phyloP scores from a whole-genome alignment of 92 coral and sea anemone species.

The Micromussa lordhowensis region DNA sequence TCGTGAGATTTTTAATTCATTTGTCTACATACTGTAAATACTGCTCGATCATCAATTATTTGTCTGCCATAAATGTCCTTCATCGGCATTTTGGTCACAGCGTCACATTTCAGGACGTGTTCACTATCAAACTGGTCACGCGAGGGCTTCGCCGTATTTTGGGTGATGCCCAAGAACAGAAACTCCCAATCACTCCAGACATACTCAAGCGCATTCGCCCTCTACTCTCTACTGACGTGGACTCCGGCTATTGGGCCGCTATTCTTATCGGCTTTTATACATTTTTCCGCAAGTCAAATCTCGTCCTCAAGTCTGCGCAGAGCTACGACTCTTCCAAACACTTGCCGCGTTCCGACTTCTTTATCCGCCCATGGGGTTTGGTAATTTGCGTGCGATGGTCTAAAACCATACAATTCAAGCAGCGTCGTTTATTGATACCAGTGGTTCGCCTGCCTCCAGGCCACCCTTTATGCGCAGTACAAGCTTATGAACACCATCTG shows the following conservation, averaged over 20 bases:
- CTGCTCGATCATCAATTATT: constrained; percentile 10
- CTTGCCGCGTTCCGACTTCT: no score
- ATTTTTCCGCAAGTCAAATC: constrained; percentile 20
- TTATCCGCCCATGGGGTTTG: neutral
- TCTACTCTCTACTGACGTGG: neutral
- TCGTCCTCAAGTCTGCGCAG: constrained; percentile 1
- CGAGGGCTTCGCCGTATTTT: constrained; percentile 1
- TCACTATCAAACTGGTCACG: constrained; percentile 9
- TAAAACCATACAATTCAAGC: constrained; percentile 11
- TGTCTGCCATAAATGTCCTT: constrained; percentile 30
- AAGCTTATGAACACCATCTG: no score
- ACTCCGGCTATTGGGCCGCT: constrained; percentile 24
- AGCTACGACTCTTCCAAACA: neutral
- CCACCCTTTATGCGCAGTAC: no score
- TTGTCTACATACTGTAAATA: constrained; percentile 42
- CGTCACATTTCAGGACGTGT: constrained; percentile 26
- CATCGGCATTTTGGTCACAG: constrained; percentile 7
- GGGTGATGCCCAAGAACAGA: neutral
- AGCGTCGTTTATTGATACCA: no score
- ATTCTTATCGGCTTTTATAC: constrained; percentile 12
- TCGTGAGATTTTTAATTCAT: constrained; percentile 30
- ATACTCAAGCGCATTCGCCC: neutral
- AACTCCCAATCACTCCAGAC: neutral
- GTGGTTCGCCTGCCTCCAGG: no score
- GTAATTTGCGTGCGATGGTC: no score